A percentile compares a stretch with the other conserved stretches of the same genome.
These are phyloP conservation scores for Chondrosia reniformis DNA, from an alignment of 37 sponge, comb jelly and placozoan species.

Conservation along the genomic window DNA sequence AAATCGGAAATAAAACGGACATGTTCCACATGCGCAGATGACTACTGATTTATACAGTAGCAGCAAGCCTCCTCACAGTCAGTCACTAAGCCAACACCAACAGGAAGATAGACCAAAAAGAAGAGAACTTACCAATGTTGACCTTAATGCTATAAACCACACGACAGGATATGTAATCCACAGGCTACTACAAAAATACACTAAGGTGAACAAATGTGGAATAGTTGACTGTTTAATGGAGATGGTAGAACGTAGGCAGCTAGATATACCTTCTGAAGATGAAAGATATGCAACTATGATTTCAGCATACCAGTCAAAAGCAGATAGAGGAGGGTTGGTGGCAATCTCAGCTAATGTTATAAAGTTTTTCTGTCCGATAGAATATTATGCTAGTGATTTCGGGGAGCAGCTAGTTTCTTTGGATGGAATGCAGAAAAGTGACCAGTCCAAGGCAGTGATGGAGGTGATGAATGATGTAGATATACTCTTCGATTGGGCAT, in stretches of 20 bases:
- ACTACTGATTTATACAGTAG: too few species aligned
- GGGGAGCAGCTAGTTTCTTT: neutral
- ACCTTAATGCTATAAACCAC: neutral
- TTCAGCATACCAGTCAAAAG: neutral
- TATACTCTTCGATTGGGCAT: neutral
- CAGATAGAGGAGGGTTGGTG: neutral
- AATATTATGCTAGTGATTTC: neutral
- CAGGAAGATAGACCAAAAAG: too few species aligned
- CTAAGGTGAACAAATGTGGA: neutral
- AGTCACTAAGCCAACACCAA: too few species aligned
- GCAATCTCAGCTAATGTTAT: neutral
- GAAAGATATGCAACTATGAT: neutral
- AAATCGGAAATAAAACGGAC: too few species aligned
- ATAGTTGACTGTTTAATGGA: neutral
- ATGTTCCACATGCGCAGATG: too few species aligned
- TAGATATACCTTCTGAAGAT: neutral
- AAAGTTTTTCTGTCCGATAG: neutral
- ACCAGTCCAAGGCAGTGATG: neutral
- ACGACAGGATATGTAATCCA: neutral
- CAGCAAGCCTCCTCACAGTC: too few species aligned
- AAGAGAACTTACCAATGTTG: too few species aligned
- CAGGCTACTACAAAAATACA: neutral
- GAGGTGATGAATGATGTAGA: neutral
- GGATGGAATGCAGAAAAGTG: neutral
- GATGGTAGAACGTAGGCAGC: neutral